Evolutionary conservation across 2,888 invertebrate species (phyloP).

Genomic region (Heliconius sara): DNA sequence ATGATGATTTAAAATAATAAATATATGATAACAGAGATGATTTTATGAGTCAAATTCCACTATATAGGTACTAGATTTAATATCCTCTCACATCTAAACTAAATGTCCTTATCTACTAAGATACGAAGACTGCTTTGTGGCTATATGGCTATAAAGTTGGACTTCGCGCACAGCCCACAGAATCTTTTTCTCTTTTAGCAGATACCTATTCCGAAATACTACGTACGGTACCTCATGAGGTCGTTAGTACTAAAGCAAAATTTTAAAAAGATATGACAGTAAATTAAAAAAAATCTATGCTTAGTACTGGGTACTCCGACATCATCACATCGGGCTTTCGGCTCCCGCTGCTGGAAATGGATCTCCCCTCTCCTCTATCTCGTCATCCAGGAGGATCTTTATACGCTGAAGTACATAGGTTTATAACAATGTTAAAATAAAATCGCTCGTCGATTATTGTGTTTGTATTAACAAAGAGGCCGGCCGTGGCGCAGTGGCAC

Average conservation of each 20-base stretch:
- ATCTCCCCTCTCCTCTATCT: too few species aligned
- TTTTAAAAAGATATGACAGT: background rate
- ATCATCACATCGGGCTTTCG: background rate
- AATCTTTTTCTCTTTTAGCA: background rate
- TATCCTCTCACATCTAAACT: too few species aligned
- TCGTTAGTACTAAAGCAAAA: background rate
- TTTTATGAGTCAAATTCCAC: background rate
- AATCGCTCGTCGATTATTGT: background rate
- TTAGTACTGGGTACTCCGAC: background rate
- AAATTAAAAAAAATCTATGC: background rate
- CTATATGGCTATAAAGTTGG: background rate
- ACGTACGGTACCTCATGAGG: background rate
- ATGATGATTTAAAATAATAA: too few species aligned
- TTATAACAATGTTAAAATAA: background rate
- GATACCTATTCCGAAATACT: background rate
- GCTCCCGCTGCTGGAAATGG: background rate
- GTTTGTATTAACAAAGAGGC: too few species aligned
- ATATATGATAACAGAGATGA: too few species aligned
- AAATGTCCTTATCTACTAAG: too few species aligned
- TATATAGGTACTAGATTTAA: background rate
- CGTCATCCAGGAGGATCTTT: background rate
- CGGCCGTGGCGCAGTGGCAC: too few species aligned
- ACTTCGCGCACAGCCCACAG: background rate
- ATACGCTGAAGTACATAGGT: background rate
- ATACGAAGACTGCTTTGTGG: background rate